Base-by-base conservation (phyloP, 2,113 vertebrate genomes). In the Epinephelus fuscoguttatus region DNA sequence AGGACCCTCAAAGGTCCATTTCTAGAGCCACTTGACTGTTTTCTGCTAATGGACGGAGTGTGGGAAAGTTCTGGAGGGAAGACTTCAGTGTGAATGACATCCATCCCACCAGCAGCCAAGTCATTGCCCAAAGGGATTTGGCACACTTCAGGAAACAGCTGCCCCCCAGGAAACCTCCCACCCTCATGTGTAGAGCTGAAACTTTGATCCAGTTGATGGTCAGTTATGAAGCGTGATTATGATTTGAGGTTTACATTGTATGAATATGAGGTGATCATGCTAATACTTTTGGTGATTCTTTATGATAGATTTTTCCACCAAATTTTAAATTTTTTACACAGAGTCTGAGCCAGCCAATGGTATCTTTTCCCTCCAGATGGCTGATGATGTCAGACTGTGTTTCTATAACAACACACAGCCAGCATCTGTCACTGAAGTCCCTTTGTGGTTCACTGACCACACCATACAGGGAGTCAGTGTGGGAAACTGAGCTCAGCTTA, bases 351-450 rank as follows among this genome's bases (percentile, higher is more conserved):
- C 47, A 82, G 75, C 70, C 84, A 88, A 42, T 88, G 18, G 45
- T 1, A 27, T 64, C 0, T 25, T 75, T 89, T 88, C 77, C 86
- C 84, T 93, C 91, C 92, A 92, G 85, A 93, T 87, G 81, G 83
- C 57, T 71, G 45, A 50, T 87, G 87, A 82, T 11, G 30, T 92
- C 75, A 81, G 14, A 4, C 53, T 77, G 42, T 59, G 37, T 53
- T 33, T 49, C 27, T 62, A 45, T 21, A 12, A 27, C 21, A 73
- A 23, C 79, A 67, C 78, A 84, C 63, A 19, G 30, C 55, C 83
- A 61, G 42, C 13, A 81, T 84, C 75, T 52, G 27, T 72, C 78
- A 81, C 76, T 72, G 87, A 77, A 82, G 64, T 61, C 12, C 86
- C 76, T 92, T 37, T 37, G 33, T 37, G 33, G 6, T 37, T 37